phyloP scores from a whole-genome alignment of 92 coral and sea anemone genomes.

The Parazoanthus darwini region DNA sequence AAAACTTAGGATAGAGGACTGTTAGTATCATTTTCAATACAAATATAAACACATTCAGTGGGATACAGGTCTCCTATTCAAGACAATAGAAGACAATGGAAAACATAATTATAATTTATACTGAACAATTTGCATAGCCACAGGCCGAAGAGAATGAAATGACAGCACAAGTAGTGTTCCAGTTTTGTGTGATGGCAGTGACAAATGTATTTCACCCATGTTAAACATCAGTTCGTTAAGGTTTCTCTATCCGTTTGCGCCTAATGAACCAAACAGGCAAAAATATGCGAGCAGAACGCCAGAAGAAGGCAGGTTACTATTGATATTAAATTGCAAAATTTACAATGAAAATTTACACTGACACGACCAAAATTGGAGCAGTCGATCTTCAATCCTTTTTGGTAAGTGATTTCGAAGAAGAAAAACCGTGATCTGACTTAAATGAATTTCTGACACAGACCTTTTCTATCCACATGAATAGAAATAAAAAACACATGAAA shows the following conservation, averaged over 20 bases:
- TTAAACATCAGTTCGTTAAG: background rate
- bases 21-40: conserved; percentile 10
- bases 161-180: too few species aligned
- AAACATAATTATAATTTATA: background rate
- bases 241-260: background rate
- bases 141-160: background rate
- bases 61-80: background rate
- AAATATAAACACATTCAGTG: background rate
- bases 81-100: conserved; percentile 1
- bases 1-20: background rate
- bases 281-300: background rate
- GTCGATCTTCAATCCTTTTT: background rate
- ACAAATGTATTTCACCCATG: background rate
- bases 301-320: background rate
- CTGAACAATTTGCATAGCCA: background rate
- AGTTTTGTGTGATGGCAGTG: background rate
- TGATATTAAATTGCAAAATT: conserved; percentile 6
- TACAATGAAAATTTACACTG: background rate
- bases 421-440: background rate
- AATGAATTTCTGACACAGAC: background rate
- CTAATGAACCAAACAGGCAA: conserved; percentile 3
- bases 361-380: conserved; percentile 5
- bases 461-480: background rate
- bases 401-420: background rate
- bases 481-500: background rate